Conservation (phyloP, 1,140 invertebrate genomes). For the Hylaeus anthracinus region DNA sequence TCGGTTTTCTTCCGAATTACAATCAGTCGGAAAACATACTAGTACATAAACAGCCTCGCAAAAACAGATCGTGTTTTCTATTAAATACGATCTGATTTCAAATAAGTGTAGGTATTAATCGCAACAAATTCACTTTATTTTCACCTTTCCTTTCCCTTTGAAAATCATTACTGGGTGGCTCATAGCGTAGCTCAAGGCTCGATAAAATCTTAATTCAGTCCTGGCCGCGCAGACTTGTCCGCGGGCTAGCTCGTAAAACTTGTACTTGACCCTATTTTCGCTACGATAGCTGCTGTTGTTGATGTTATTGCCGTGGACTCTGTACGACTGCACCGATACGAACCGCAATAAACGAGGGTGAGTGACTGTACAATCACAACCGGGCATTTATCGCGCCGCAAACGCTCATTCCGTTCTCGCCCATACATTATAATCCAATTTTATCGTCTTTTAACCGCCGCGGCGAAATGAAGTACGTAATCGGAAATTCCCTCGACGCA, state of each 20-base stretch:
- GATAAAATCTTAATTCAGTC: no score
- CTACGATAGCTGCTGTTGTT: constrained; percentile 35
- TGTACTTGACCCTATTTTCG: constrained; percentile 51
- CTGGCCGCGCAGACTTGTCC: neutral
- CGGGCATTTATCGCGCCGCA: constrained; percentile 26
- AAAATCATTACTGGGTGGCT: no score
- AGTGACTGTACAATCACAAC: constrained; percentile 26
- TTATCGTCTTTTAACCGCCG: constrained; percentile 39
- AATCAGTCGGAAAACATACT: no score
- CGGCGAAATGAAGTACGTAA: neutral
- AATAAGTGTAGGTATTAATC: no score
- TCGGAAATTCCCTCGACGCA: constrained; percentile 19
- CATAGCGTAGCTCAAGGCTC: no score
- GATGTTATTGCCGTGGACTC: constrained; percentile 44
- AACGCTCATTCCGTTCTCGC: constrained; percentile 27
- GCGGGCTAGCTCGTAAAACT: constrained; percentile 33
- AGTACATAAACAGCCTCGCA: no score
- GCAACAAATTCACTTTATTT: no score
- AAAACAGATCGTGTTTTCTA: no score
- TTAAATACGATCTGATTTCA: no score
- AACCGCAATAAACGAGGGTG: constrained; percentile 42
- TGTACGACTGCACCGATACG: constrained; percentile 26
- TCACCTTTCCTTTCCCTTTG: no score
- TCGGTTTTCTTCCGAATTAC: no score
- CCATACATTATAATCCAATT: constrained; percentile 45